These are phyloP conservation scores for Poicephalus gulielmi DNA, from an alignment of 2,113 vertebrate species.

Conservation along the genomic window DNA sequence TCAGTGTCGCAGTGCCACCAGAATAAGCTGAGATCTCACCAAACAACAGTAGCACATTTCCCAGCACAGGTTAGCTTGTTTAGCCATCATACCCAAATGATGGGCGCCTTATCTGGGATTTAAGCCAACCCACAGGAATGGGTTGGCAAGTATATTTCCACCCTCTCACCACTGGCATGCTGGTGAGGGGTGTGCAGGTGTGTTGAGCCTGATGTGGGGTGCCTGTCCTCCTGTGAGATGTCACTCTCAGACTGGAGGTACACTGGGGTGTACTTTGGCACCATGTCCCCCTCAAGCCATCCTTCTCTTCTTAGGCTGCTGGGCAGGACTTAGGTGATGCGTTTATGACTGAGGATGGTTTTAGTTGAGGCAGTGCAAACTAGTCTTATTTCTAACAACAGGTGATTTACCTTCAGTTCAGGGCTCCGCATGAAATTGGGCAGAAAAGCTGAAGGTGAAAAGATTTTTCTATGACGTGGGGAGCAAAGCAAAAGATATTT, in stretches of 20 bases:
- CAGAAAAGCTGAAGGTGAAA: background rate
- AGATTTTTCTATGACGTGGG: background rate
- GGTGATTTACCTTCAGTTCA: background rate
- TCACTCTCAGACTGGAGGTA: background rate
- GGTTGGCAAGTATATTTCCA: background rate
- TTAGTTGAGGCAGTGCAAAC: background rate
- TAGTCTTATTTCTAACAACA: background rate
- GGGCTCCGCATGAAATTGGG: background rate
- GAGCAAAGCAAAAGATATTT: background rate
- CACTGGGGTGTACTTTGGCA: background rate
- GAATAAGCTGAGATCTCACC: background rate
- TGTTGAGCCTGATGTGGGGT: background rate
- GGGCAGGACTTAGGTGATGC: accelerated
- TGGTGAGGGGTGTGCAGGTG: background rate
- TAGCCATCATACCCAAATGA: background rate
- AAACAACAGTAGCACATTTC: background rate
- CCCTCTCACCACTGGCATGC: background rate
- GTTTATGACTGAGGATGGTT: background rate
- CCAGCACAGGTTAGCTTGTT: background rate
- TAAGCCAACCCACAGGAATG: background rate
- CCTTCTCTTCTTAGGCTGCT: background rate
- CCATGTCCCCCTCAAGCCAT: accelerated
- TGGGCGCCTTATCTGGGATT: background rate
- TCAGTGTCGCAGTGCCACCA: background rate
- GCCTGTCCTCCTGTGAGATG: background rate